Evolutionary conservation across 2,113 vertebrate species (phyloP).

Genomic region (Notarius quadriscutis): DNA sequence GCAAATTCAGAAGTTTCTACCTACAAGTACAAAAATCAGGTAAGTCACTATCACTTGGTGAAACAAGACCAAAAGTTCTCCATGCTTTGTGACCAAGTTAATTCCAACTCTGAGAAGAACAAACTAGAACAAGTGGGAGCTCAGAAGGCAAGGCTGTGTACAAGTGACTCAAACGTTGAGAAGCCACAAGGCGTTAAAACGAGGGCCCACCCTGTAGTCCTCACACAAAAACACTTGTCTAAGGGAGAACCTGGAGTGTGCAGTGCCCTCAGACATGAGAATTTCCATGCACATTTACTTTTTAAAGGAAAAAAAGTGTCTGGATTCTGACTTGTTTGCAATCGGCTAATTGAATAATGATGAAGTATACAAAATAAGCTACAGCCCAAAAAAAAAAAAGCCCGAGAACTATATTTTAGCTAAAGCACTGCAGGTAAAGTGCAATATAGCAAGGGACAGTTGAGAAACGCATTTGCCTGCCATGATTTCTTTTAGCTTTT

Average conservation of each 20-base stretch:
- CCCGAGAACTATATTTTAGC: neutral
- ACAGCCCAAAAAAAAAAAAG: neutral
- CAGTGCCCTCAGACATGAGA: neutral
- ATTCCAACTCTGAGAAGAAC: neutral
- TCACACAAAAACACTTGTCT: neutral
- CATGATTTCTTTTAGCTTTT: neutral
- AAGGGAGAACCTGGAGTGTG: neutral
- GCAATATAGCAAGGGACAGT: neutral
- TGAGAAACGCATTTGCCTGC: neutral
- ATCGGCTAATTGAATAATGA: too few relatives aligned
- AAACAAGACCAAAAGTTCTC: neutral
- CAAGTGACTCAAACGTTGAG: neutral
- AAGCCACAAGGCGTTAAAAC: neutral
- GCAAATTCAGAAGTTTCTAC: neutral
- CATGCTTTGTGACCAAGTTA: neutral
- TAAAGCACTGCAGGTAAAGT: neutral
- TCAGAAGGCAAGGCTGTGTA: neutral
- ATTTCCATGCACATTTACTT: too few relatives aligned
- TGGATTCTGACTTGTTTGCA: too few relatives aligned
- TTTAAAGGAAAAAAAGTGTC: too few relatives aligned
- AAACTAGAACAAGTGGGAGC: neutral
- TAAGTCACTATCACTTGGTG: neutral
- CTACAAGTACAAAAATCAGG: neutral
- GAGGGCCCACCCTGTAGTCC: neutral
- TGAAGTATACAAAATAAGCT: neutral